Base-by-base conservation (phyloP, 2,797 vertebrate genomes). In the Alcedo atthis region DNA sequence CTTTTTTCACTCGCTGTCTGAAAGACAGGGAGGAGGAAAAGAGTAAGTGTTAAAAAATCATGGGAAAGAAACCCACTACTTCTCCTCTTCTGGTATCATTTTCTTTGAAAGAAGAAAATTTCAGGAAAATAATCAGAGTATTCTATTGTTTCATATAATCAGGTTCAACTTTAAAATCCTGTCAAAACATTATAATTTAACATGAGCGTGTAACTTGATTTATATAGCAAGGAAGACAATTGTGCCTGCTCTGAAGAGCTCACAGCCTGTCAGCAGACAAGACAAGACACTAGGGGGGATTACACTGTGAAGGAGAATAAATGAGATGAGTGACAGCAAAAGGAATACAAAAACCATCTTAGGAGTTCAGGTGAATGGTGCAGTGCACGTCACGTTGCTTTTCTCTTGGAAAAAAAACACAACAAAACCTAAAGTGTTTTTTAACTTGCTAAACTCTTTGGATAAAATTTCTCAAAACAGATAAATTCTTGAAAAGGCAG, bases 121-220 rank as follows among this genome's bases (percentile, higher is more conserved):
- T 89, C 74, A 88, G 76, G 45, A 30, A 30, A 53, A 91, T 87
- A 61, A 15, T 12, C 35, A 45, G 35, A 54, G 32, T 28, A 25
- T 88, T 92, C 87, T 81, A 78, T 96, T 96, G 94, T 95, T 95
- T 95, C 92, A 78, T 91, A 73, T 95, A 87, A 95, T 94, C 82
- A 88, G 89, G 89, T 92, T 95, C 92, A 93, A 86, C 87, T 85
- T 91, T 81, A 92, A 89, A 93, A 92, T 91, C 80, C 81, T 94
- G 96, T 94, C 96, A 96, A 96, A 96, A 96, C 95, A 94, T 93
- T 89, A 91, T 86, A 91, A 95, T 96, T 94, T 93, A 92, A 77
- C 87, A 84, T 92, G 81, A 92, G 74, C 74, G 28, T 77, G 70
- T 90, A 91, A 73, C 87, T 88, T 91, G 94, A 93, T 91, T 96